These are phyloP conservation scores for Dicaeum eximium DNA, from an alignment of 2,113 vertebrate species.

Conservation along the genomic window DNA sequence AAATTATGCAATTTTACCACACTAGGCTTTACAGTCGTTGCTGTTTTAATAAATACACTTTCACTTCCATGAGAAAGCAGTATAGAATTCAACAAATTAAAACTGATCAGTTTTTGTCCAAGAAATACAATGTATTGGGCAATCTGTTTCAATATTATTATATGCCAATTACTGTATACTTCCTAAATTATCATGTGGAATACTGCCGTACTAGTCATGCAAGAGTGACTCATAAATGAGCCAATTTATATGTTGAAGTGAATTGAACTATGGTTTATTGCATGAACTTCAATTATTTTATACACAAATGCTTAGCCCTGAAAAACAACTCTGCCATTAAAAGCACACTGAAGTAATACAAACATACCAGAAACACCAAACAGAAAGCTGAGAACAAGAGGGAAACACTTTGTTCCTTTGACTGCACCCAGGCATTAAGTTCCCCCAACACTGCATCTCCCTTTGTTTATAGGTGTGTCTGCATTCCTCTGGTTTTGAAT, in stretches of 20 bases:
- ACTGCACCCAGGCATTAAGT: background rate
- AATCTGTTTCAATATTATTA: background rate
- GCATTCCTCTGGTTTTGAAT: background rate
- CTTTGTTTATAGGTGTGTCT: background rate
- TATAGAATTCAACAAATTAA: conserved; percentile 25
- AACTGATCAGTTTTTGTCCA: background rate
- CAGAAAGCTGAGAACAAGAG: background rate
- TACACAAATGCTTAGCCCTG: background rate
- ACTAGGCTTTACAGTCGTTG: background rate
- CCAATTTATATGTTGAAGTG: conserved; percentile 21
- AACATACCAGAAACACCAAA: background rate
- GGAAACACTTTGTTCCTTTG: background rate
- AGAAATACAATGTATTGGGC: background rate
- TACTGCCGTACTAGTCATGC: background rate
- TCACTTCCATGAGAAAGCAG: background rate
- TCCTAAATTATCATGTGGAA: background rate
- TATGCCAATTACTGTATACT: background rate
- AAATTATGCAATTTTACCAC: conserved; percentile 41
- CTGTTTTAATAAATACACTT: background rate
- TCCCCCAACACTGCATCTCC: background rate
- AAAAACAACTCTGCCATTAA: background rate
- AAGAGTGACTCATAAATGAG: conserved; percentile 27
- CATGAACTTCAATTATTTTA: background rate
- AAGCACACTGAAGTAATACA: background rate
- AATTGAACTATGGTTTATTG: background rate